Percentiles rank a stretch among this genome's conserved stretches.
phyloP scores from a whole-genome alignment of 2,888 invertebrate genomes.

The Idaea dimidiata region DNA sequence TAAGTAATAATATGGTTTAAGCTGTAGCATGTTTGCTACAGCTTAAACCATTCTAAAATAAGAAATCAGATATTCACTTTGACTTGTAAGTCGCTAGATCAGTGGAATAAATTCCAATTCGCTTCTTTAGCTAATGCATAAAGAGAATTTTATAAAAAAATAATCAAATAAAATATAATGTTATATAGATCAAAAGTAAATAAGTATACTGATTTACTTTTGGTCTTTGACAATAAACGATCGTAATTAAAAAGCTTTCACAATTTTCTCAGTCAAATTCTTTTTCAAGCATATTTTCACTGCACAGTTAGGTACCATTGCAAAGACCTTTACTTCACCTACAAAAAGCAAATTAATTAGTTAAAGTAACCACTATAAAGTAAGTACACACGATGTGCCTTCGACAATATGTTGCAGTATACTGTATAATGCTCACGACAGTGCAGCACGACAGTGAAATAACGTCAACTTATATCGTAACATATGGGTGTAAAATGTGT shows the following conservation, averaged over 20 bases:
- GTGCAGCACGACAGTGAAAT: conserved; percentile 4
- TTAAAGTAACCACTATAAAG: neutral
- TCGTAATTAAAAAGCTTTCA: neutral
- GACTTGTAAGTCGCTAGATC: too few species aligned
- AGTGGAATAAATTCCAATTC: too few species aligned
- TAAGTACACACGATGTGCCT: neutral
- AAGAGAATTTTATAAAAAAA: too few species aligned
- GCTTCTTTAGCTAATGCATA: too few species aligned
- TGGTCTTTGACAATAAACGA: too few species aligned
- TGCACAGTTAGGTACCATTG: neutral
- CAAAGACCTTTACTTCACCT: neutral
- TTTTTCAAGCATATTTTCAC: neutral
- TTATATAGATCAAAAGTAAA: too few species aligned
- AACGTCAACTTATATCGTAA: conserved; percentile 1
- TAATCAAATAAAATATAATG: too few species aligned
- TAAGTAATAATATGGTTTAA: too few species aligned
- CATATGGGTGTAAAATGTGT: conserved; percentile 7
- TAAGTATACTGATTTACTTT: too few species aligned
- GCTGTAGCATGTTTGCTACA: too few species aligned
- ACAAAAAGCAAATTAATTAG: neutral
- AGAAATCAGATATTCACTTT: too few species aligned
- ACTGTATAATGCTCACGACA: neutral
- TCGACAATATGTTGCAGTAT: neutral
- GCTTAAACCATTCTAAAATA: too few species aligned
- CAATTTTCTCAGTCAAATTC: neutral